Conservation (phyloP, 2,113 vertebrate genomes). For the Megaceryle maxima region DNA sequence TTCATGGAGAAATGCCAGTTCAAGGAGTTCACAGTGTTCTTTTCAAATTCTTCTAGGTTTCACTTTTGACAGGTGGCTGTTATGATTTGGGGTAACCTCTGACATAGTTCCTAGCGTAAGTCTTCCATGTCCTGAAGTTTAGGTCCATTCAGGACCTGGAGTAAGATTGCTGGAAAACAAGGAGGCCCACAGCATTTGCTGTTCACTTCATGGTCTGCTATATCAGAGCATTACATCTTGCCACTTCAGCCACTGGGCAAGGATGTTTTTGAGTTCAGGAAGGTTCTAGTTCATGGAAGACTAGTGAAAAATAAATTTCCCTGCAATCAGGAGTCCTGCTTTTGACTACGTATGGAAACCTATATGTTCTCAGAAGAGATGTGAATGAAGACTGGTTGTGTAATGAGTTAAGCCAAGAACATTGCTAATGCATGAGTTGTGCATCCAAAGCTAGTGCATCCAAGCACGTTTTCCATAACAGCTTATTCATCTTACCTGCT, state of each 20-base stretch:
- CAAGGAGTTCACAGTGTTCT: not conserved
- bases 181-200: not conserved
- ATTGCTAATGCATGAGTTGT: not conserved
- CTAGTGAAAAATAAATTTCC: not conserved
- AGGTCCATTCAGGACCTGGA: not conserved
- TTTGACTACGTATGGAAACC: not conserved
- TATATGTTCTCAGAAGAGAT: not conserved
- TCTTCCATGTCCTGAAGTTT: not conserved
- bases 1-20: constrained; percentile 8
- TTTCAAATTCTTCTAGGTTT: not conserved
- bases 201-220: not conserved
- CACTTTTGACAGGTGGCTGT: not conserved
- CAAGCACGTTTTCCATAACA: not conserved
- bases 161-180: not conserved
- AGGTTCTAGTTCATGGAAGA: not conserved
- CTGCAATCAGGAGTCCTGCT: rapidly evolving
- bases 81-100: not conserved
- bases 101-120: not conserved
- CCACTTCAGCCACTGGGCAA: not conserved
- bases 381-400: not conserved
- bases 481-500: not conserved
- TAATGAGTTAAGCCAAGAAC: not conserved
- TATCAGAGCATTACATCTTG: not conserved
- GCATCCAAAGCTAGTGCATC: not conserved
- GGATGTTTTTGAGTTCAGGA: not conserved